A percentile compares a stretch with the other conserved stretches of the same genome.
Evolutionary conservation across 2,113 vertebrate genomes (phyloP).

Genomic region (Thermophis baileyi): DNA sequence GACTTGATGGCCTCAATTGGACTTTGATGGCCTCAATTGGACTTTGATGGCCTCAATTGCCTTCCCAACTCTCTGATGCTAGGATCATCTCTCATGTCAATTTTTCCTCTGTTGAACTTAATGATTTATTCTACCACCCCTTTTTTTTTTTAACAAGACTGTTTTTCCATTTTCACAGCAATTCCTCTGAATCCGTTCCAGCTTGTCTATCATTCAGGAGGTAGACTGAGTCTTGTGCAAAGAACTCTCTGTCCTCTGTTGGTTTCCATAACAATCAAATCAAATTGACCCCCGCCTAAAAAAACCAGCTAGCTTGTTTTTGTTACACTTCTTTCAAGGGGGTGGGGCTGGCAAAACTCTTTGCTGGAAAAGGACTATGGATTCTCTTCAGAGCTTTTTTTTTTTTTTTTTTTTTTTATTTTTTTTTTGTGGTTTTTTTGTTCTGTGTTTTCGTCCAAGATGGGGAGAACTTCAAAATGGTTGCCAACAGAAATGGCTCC

Average conservation of each 20-base stretch:
- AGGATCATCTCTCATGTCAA: neutral
- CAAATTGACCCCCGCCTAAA: neutral
- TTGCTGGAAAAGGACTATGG: neutral
- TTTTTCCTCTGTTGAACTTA: neutral
- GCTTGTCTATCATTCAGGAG: neutral
- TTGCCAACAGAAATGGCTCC: neutral
- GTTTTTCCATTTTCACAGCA: neutral
- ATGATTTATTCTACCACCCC: neutral
- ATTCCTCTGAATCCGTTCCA: neutral
- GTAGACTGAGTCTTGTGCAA: neutral
- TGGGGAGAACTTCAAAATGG: neutral
- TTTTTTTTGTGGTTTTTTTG: no score
- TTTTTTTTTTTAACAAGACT: neutral
- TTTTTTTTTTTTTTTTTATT: no score
- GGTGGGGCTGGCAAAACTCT: neutral
- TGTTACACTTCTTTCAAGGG: neutral
- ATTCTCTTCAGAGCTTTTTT: neutral
- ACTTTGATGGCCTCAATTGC: neutral
- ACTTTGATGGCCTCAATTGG: neutral
- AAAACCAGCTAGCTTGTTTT: neutral
- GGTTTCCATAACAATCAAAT: neutral
- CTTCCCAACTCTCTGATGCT: neutral
- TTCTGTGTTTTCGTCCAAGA: neutral
- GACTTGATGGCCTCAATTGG: neutral
- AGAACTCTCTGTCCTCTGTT: neutral